Evolutionary conservation across 2,797 vertebrate species (phyloP), one percentile per base, ranked within the genome.

Genomic region (Coilia nasus): DNA sequence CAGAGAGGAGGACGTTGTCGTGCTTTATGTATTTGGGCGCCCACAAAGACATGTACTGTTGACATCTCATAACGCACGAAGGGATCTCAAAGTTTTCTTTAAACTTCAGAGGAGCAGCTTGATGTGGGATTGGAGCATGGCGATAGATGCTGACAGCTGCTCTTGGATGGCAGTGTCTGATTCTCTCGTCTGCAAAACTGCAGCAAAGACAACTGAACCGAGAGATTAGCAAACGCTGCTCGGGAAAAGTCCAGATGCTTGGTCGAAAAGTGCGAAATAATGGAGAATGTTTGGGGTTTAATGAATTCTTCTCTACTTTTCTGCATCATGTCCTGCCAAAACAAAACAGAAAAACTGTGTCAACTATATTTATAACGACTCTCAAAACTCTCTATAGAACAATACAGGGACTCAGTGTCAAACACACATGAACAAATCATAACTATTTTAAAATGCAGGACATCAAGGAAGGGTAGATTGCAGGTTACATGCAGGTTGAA

Each of bases 241-340:
- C 31, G 6, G 35, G 67, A 35, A 44, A n/a, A 41, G 35, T 41
- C 71, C 71, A 78, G 31, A 78, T 78, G 71, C 71, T 78, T 21
- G 71, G 71, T 19, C 71, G 31, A 78, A 78, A 78, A 78, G 35
- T 78, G 71, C 44, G 71, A 78, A 78, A 78, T 78, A 78, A 78
- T 78, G 71, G 71, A 78, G 19, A 78, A 78, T 78, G 71, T 78
- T 78, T 44, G 71, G 71, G 71, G 5, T 78, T 35, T 41, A 41
- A 78, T 25, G 35, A 44, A 44, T 78, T 41, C 35, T 2, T 78
- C 35, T 78, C 71, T 78, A 44, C 31, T 78, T 78, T 44, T 78
- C 31, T 44, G 35, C 71, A 78, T 78, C 35, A 41, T 78, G 71
- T 78, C 17, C 35, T 78, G 17, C 35, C 31, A 41, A 78, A 41